Base-by-base conservation (phyloP, 1,140 invertebrate species). In the Cataglyphis hispanica region DNA sequence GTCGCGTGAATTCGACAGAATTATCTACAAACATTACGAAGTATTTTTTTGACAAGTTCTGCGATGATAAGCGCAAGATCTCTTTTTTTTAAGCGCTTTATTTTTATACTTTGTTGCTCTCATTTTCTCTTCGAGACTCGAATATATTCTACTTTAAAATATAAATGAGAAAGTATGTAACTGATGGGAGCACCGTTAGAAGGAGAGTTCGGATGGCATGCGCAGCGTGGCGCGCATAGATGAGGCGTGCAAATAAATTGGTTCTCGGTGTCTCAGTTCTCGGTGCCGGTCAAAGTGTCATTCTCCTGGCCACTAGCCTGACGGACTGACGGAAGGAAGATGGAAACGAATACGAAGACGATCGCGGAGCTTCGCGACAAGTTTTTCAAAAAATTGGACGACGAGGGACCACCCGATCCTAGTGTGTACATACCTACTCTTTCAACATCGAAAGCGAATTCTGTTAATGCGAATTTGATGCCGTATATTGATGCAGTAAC, bases 321-420 rank as follows among this genome's bases (percentile, higher is more conserved):
- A 80, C 84, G 13, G 61, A 85, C 16, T 31, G 63, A 80, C 84
- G 13, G 61, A 85, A 19, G 25, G 78, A 92, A 80, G 53, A 95
- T 95, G 94, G 94, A 94, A 91, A 92, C 94, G n/a, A 94, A 93
- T 13, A 40, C 87, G 3, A 90, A 94, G 66, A 93, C 95, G 69
- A 95, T 96, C 78, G 87, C 91, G 53, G 95, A 96, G 66, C 90
- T 96, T 37, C 94, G 96, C 22, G 94, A 95, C 16, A 95, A 92
- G 75, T 96, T 96, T 86, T 94, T 96, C 31, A 94, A 94, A 67
- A 96, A 95, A 90, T 91, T 96, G 22, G 93, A 95, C 46, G 93
- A 95, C 13, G 94, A 95, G 67, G 92, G 90, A 43, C 87, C 92
- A 74, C 88, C 94, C 4, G 92, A 93, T 85, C 78, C 92, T 1